phyloP scores from a whole-genome alignment of 2,113 vertebrate genomes.

The Chlorodrepanis virens region DNA sequence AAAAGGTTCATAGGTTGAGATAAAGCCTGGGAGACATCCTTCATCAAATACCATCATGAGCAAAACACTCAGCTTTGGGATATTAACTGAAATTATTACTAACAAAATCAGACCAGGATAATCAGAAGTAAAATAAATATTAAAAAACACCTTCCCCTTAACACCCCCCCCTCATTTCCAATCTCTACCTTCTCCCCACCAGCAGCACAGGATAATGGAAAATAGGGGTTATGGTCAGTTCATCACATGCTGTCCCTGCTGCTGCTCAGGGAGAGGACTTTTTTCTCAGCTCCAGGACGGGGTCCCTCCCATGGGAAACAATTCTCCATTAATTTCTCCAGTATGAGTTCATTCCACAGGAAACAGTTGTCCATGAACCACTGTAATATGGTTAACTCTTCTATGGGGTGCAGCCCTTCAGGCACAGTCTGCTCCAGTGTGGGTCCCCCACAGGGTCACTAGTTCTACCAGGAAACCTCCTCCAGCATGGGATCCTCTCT shows the following conservation, averaged over 20 bases:
- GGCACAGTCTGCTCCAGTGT: not conserved
- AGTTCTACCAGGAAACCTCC: not conserved
- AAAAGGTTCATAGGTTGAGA: not conserved
- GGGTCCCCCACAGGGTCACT: too few relatives aligned
- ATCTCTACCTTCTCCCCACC: accelerated
- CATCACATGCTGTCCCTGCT: not conserved
- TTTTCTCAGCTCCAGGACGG: not conserved
- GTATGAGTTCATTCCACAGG: not conserved
- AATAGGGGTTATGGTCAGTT: not conserved
- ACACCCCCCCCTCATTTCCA: not conserved
- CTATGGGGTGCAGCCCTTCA: not conserved
- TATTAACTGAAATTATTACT: too few relatives aligned
- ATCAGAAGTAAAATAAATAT: not conserved
- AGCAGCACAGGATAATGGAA: not conserved
- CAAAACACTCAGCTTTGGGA: not conserved
- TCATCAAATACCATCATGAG: not conserved
- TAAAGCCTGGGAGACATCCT: not conserved
- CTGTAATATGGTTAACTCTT: not conserved
- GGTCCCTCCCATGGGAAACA: not conserved
- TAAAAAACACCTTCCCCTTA: not conserved
- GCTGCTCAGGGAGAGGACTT: not conserved
- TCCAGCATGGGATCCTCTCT: not conserved
- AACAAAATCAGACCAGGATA: not conserved
- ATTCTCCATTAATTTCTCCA: not conserved
- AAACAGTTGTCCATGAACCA: not conserved